These are phyloP conservation scores for Onychorhynchus coronatus DNA, from an alignment of 2,113 vertebrate species.

Conservation along the genomic window DNA sequence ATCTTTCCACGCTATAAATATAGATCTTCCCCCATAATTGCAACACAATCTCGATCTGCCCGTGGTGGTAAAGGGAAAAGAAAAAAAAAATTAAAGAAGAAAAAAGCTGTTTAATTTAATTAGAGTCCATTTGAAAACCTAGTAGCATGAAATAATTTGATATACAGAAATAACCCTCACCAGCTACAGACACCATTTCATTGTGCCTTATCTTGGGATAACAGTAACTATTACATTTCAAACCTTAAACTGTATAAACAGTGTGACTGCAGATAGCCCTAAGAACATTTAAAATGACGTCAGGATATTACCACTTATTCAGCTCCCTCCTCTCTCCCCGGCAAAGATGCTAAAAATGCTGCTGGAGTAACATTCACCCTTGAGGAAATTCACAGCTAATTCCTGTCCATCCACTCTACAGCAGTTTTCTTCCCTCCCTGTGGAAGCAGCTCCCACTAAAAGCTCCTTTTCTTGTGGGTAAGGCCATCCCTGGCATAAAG, in stretches of 20 bases:
- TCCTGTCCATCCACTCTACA: background rate
- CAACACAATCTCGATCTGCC: constrained; percentile 47
- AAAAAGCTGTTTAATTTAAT: constrained; percentile 66
- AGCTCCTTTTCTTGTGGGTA: background rate
- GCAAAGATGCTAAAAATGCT: background rate
- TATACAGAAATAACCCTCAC: constrained; percentile 19
- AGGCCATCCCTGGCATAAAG: background rate
- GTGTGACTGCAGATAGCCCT: constrained; percentile 22
- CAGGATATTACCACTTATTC: background rate
- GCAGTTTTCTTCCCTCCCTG: background rate
- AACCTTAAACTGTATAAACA: constrained; percentile 13
- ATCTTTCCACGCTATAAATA: constrained; percentile 42
- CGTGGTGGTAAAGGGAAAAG: constrained; percentile 17
- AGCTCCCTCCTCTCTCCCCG: background rate
- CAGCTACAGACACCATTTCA: background rate
- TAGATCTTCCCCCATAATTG: constrained; percentile 52
- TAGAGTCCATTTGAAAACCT: constrained; percentile 58
- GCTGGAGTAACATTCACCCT: background rate
- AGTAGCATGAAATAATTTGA: constrained; percentile 49
- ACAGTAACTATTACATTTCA: background rate
- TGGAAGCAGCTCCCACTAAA: background rate
- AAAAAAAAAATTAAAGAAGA: background rate
- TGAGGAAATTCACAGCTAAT: background rate
- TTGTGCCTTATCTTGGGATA: constrained; percentile 49
- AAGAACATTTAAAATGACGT: background rate